Evolutionary conservation across 2,888 invertebrate species (phyloP).

Genomic region (Autographa gamma): DNA sequence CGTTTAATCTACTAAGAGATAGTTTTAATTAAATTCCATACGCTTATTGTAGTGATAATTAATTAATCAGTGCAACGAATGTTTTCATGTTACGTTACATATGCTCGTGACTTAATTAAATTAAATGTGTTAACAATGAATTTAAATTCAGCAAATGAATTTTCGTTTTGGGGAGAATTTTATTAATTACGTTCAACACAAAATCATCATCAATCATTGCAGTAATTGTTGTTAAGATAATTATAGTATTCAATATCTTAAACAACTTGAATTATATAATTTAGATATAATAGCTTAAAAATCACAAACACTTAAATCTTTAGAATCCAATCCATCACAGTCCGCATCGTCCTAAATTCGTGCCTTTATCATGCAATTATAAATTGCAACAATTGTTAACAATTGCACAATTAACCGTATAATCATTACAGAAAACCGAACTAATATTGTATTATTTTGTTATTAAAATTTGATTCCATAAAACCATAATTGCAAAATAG

Average conservation of each 20-base stretch:
- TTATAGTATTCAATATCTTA: no score
- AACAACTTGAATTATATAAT: no score
- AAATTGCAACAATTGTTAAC: conserved; percentile 16
- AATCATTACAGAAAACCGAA: conserved; percentile 6
- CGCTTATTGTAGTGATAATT: background rate
- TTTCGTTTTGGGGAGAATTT: no score
- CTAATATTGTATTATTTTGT: conserved; percentile 7
- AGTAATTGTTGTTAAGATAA: no score
- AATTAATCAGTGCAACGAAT: background rate
- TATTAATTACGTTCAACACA: no score
- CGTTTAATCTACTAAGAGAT: background rate
- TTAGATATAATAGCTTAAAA: no score
- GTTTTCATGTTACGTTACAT: conserved; percentile 18
- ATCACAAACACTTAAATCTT: background rate
- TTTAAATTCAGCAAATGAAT: no score
- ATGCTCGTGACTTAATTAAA: conserved; percentile 32
- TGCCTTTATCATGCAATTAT: conserved; percentile 21
- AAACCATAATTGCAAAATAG: conserved; percentile 23
- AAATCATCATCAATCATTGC: no score
- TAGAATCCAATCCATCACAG: background rate
- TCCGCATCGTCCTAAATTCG: conserved; percentile 2
- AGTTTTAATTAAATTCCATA: background rate
- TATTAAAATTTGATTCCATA: conserved; percentile 1
- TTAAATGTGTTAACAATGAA: conserved; percentile 16
- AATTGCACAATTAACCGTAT: conserved; percentile 15